Base-by-base conservation (phyloP, 1,140 invertebrate genomes). In the Cydia pomonella region DNA sequence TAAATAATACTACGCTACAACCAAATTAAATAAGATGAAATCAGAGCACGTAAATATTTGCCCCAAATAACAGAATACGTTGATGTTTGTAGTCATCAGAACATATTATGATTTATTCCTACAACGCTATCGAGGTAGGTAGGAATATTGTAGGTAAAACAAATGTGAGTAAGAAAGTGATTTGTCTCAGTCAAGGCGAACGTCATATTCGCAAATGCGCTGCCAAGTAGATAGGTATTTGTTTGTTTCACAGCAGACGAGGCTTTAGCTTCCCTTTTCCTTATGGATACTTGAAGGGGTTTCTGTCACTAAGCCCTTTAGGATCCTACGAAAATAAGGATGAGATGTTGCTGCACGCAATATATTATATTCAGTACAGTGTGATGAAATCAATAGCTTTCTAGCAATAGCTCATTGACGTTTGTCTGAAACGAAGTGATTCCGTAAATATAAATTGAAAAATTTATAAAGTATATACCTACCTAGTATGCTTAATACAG, bases 111-210 rank as follows among this genome's bases (percentile, higher is more conserved):
- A 69, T 69, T 69, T 69, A 69, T 69, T 38, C 33, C 33, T 69
- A 29, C 9, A 38, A 69, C 16, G 16, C 64, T 29, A 69, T 33
- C 64, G 29, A 16, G 29, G 29, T 7, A 66, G 64, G 27, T 21
- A 33, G 12, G 27, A 64, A 69, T 38, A 69, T 33, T 33, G 64
- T 69, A 38, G 64, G 64, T 69, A 33, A 21, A 69, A 38, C 29
- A 38, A 38, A 69, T 18, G 64, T 38, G 29, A 69, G 64, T 80
- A 87, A 87, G 79, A 76, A 76, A 77, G 80, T 77, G 77, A 90
- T 90, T 87, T 85, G 83, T 88, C 82, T 83, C 75, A 78, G 82
- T 85, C 79, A 76, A 69, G 29, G 78, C 77, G 77, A 50, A 75
- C 75, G 75, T 79, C 83, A 87, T 82, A 80, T 72, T 74, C 66